Conservation (phyloP, 1,140 invertebrate species). For the Brevipalpus yothersi region DNA sequence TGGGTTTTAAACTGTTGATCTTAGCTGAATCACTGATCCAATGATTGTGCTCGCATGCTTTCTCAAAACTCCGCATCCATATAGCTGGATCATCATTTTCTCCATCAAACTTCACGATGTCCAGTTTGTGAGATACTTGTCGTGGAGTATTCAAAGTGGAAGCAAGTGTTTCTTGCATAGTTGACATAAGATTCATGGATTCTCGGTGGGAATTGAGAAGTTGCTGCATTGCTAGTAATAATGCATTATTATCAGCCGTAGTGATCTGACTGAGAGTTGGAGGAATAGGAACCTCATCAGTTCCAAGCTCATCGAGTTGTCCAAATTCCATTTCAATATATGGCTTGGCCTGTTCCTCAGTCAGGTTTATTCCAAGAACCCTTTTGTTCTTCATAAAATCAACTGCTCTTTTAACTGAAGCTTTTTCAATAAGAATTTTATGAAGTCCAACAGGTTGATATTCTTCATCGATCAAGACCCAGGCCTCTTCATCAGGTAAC, state of each 20-base stretch:
- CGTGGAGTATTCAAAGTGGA: neutral
- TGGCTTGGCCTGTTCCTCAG: neutral
- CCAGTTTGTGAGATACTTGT: neutral
- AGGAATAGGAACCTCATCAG: neutral
- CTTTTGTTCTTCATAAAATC: neutral
- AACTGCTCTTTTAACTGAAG: neutral
- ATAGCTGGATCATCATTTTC: neutral
- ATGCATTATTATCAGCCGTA: neutral
- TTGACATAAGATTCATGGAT: neutral
- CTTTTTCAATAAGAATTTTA: neutral
- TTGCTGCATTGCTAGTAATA: neutral
- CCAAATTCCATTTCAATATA: neutral
- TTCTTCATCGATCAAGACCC: neutral
- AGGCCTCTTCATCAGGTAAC: neutral
- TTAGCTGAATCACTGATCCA: neutral
- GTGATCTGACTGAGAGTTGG: neutral
- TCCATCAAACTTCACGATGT: conserved; percentile 1
- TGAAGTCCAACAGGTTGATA: neutral
- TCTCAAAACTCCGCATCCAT: neutral
- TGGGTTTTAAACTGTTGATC: neutral
- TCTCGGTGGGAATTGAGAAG: neutral
- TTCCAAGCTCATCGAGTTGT: neutral
- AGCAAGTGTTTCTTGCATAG: neutral
- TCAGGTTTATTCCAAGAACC: neutral
- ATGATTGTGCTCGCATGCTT: neutral